Evolutionary conservation across 64 coral and sea anemone species (phyloP).

Genomic region (Anthopleura sola): DNA sequence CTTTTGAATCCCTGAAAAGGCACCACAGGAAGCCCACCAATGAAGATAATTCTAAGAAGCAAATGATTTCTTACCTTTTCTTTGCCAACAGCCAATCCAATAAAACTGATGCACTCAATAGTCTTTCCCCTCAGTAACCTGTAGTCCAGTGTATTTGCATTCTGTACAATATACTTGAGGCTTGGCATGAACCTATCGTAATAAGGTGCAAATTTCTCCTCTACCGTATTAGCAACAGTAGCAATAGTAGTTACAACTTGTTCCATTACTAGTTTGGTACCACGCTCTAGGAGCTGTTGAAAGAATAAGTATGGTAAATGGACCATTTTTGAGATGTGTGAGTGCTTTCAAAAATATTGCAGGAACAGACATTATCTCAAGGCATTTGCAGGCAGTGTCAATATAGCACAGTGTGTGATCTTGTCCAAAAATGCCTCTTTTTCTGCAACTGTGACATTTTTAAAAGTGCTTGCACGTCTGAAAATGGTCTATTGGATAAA

Average conservation of each 20-base stretch:
- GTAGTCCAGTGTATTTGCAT: conserved; percentile 78
- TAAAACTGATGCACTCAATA: conserved; percentile 96
- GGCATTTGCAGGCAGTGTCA: too few species aligned
- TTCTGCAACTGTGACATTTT: too few species aligned
- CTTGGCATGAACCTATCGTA: conserved; percentile 98
- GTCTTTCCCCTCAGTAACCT: conserved; percentile 89
- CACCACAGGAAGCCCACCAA: too few species aligned
- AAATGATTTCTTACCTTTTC: conserved; percentile 56
- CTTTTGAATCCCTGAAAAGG: too few species aligned
- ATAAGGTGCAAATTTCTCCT: conserved; percentile 81
- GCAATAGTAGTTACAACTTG: conserved; percentile 94
- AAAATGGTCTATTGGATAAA: too few species aligned
- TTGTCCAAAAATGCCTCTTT: too few species aligned
- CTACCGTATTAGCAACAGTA: conserved; percentile 91
- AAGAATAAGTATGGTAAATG: not conserved
- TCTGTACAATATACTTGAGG: conserved; percentile 90
- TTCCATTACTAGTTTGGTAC: conserved; percentile 85
- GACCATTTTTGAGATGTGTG: too few species aligned
- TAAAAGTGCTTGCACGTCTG: too few species aligned
- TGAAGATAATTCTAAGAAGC: not conserved
- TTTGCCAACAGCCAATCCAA: conserved; percentile 94
- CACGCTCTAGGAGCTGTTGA: conserved; percentile 68
- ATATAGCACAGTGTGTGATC: too few species aligned
- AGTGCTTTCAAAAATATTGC: too few species aligned
- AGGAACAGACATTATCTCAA: too few species aligned